Percentiles rank a stretch among this genome's conserved stretches.
These are phyloP conservation scores for Melanophora roralis DNA, from an alignment of 2,888 invertebrate species.

Conservation along the genomic window DNA sequence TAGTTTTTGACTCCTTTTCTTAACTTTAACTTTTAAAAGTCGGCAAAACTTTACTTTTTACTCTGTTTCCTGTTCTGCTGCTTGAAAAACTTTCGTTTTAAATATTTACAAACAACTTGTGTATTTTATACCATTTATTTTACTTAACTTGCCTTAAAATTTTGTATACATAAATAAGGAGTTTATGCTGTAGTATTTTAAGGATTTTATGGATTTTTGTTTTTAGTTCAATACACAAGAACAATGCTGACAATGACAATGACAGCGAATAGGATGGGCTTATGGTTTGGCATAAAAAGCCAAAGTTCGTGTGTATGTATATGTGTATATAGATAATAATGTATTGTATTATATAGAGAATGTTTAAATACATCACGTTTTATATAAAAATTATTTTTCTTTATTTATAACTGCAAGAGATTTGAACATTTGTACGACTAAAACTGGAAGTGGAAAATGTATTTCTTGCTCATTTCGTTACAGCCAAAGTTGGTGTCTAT, in stretches of 20 bases:
- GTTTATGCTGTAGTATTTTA: not conserved
- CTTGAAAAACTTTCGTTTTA: constrained; percentile 21
- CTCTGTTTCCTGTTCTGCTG: not conserved
- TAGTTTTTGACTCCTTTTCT: not conserved
- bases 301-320: not conserved
- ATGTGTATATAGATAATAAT: not conserved
- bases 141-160: not conserved
- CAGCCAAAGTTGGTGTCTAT: not conserved
- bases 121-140: not conserved
- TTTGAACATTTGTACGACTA: not conserved
- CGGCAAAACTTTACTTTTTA: not conserved
- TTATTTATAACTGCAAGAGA: not conserved
- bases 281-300: not conserved
- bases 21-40: not conserved
- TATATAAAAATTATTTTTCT: constrained; percentile 24
- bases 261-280: not conserved
- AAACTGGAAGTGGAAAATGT: not conserved
- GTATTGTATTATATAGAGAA: not conserved
- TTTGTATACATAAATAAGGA: not conserved
- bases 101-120: constrained; percentile 25
- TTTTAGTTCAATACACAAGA: not conserved
- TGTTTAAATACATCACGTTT: constrained; percentile 35
- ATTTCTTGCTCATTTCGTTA: not conserved
- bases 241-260: not conserved
- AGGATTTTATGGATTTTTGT: not conserved